Conservation (phyloP, 2,888 invertebrate species). For the Crepidodera aurea region DNA sequence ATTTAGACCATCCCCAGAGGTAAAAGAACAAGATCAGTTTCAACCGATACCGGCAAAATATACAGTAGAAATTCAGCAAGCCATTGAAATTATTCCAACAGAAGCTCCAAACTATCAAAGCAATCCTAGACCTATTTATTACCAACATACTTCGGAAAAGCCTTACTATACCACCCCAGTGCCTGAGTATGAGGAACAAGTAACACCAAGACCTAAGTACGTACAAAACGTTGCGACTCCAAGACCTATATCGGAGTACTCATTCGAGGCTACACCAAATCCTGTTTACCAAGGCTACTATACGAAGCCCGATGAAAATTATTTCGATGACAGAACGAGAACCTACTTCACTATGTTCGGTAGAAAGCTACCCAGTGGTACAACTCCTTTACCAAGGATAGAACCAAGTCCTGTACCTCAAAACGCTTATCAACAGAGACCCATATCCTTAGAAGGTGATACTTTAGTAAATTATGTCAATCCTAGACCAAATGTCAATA, state of each 20-base stretch:
- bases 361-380: constrained; percentile 68
- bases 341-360: constrained; percentile 80
- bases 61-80: constrained; percentile 59
- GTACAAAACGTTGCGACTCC: constrained; percentile 44
- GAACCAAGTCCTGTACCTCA: constrained; percentile 23
- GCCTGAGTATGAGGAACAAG: constrained; percentile 40
- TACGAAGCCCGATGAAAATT: constrained; percentile 74
- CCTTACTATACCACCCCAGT: constrained; percentile 65
- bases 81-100: constrained; percentile 56
- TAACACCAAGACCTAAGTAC: constrained; percentile 49
- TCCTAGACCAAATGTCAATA: constrained; percentile 73
- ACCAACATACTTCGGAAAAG: constrained; percentile 54
- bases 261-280: constrained; percentile 58
- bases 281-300: constrained; percentile 69
- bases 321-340: constrained; percentile 76
- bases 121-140: constrained; percentile 40
- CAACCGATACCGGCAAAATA: constrained; percentile 54
- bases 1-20: constrained; percentile 50
- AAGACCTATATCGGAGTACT: constrained; percentile 52
- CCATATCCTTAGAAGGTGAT: constrained; percentile 69
- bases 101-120: constrained; percentile 39
- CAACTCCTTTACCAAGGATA: constrained; percentile 54
- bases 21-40: constrained; percentile 47
- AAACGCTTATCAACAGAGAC: constrained; percentile 45
- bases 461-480: constrained; percentile 75